Conservation (phyloP, 2,113 vertebrate genomes). For the Catharus bicknelli region DNA sequence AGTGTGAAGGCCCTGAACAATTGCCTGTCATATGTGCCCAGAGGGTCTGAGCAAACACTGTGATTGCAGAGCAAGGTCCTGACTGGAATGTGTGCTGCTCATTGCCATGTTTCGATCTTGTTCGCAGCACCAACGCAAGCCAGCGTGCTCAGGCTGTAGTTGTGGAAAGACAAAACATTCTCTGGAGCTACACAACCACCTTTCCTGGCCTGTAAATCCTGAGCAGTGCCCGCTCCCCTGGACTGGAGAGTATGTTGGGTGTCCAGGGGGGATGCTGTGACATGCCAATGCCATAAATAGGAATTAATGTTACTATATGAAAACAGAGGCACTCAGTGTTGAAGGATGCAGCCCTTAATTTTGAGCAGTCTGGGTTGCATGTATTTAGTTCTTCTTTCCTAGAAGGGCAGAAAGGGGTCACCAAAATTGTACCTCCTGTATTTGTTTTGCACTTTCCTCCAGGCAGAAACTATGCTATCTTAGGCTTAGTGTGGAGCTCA, state of each 20-base stretch:
- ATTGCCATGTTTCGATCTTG: background rate
- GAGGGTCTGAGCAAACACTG: background rate
- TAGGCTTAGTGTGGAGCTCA: background rate
- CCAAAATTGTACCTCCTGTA: background rate
- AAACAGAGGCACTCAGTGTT: background rate
- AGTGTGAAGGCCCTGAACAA: background rate
- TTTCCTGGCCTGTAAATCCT: background rate
- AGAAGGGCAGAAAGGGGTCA: background rate
- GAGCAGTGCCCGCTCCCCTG: background rate
- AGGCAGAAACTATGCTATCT: background rate
- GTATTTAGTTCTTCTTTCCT: background rate
- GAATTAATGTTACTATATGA: background rate
- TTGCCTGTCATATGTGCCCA: background rate
- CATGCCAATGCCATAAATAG: rapidly evolving
- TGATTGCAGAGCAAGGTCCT: background rate
- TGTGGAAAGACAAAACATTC: background rate
- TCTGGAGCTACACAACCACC: background rate
- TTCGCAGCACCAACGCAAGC: rapidly evolving
- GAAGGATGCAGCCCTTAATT: background rate
- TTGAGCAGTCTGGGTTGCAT: background rate
- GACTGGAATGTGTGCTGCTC: background rate
- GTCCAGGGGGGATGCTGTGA: background rate
- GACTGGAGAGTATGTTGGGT: background rate
- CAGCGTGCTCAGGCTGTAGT: background rate
- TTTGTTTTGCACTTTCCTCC: background rate